Evolutionary conservation across 1,140 invertebrate genomes (phyloP), one percentile per base, ranked within the genome.

Genomic region (Phthorimaea operculella): DNA sequence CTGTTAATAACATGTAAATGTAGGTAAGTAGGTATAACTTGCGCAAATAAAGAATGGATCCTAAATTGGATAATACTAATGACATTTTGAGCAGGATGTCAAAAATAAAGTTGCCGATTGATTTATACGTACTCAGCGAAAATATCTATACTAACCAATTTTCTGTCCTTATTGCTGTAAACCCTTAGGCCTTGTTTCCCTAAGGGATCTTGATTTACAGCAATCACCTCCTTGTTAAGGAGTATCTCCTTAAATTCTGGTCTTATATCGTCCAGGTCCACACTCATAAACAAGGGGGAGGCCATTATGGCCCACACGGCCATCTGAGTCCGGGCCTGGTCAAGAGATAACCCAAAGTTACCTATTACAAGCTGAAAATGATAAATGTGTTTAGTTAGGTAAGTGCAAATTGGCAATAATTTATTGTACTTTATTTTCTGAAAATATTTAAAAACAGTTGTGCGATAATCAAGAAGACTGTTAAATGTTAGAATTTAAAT

Each of bases 231-330:
- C 58, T 88, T 88, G 66, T 98, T 97, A 48, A 90, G 88, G 2
- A 98, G 78, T 59, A 98, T 92, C 4, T 88, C 88, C 69, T 91
- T 93, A 66, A 92, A 92, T 72, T 92, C 89, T 0, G 90, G 88
- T 45, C 86, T 83, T 8, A 98, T 92, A 5, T 86, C 89, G 15
- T 90, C 80, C 54, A 98, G 87, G 83, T 98, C 95, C 14, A 90
- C 90, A 16, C 95, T 97, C 90, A 98, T 96, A 10, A 97, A 89
- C 0, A 98, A 80, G 0, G 96, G 96, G 0, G 96, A 92, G 0
- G 95, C 94, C 79, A 96, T 87, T 47, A 98, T 90, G 1, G 93
- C 90, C 96, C 96, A 98, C 58, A 98, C 87, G 0, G 94, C 93
- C 93, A 98, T 95, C 87, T 98, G 96, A 0, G n/a, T 39, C 36